phyloP scores from a whole-genome alignment of 1,140 invertebrate genomes.

The Drosophila mauritiana region DNA sequence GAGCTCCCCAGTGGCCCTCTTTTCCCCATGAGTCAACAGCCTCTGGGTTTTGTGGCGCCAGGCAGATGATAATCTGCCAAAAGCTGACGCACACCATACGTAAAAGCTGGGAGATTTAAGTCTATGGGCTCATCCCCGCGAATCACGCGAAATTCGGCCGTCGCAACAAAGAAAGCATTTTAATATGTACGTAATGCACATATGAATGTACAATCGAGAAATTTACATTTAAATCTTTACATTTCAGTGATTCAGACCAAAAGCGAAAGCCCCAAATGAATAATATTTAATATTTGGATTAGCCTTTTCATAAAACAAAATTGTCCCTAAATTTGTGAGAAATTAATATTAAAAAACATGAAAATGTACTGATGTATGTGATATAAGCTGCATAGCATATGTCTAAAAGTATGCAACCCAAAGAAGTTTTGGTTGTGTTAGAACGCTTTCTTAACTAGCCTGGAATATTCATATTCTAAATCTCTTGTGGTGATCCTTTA shows the following conservation, averaged over 20 bases:
- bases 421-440: too few species aligned
- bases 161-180: slow-evolving; percentile 20
- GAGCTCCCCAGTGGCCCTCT: slow-evolving; percentile 2
- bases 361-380: too few species aligned
- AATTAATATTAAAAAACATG: too few species aligned
- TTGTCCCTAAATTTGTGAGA: too few species aligned
- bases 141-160: slow-evolving; percentile 23
- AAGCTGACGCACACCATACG: slow-evolving; percentile 21
- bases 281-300: too few species aligned
- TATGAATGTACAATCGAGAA: not conserved
- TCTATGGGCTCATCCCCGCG: slow-evolving; percentile 6
- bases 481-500: too few species aligned
- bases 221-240: not conserved
- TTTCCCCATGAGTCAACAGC: slow-evolving; percentile 38
- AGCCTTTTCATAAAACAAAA: too few species aligned
- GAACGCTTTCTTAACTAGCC: too few species aligned
- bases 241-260: not conserved
- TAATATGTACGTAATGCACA: not conserved
- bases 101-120: slow-evolving; percentile 13
- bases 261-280: too few species aligned
- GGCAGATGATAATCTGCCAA: slow-evolving; percentile 4
- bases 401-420: not conserved
- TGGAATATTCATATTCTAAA: too few species aligned
- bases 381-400: not conserved
- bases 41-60: slow-evolving; percentile 18